Evolutionary conservation across 2,888 invertebrate species (phyloP).

Genomic region (Ceratothoa steindachneri): DNA sequence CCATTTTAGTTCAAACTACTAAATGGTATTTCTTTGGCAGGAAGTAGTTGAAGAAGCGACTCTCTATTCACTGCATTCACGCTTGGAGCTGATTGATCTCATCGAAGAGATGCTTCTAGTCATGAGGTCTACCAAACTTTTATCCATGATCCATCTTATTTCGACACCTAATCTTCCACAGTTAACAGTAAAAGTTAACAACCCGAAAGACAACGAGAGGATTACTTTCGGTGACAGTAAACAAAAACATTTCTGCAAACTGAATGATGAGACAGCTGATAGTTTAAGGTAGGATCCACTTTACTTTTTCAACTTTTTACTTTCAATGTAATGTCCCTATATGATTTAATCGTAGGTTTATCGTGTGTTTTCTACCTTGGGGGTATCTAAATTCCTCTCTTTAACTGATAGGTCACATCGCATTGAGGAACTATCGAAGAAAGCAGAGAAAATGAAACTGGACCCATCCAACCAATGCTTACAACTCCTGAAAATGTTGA

Average conservation of each 20-base stretch:
- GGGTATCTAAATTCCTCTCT: not conserved
- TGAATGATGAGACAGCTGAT: conserved; percentile 16
- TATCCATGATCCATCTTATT: conserved; percentile 20
- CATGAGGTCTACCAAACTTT: conserved; percentile 3
- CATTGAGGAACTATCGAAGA: not conserved
- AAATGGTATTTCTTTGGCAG: too few relatives aligned
- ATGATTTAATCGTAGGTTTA: too few relatives aligned
- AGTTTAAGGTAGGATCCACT: conserved; percentile 20
- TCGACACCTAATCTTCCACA: not conserved
- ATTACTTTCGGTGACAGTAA: conserved; percentile 14
- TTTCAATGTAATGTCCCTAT: not conserved
- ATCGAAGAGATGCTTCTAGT: conserved; percentile 21
- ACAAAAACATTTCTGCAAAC: conserved; percentile 7
- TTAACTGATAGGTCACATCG: not conserved
- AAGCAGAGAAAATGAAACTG: not conserved
- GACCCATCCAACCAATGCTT: not conserved
- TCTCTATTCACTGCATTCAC: conserved; percentile 33
- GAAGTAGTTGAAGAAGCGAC: conserved; percentile 36
- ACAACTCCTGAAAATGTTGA: not conserved
- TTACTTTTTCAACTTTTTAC: not conserved
- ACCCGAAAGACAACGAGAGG: conserved; percentile 17
- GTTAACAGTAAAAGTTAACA: conserved; percentile 33
- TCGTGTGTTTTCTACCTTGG: too few relatives aligned
- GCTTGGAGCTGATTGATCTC: conserved; percentile 37
- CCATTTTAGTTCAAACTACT: too few relatives aligned